These are phyloP conservation scores for Leptodactylus fuscus DNA, from an alignment of 2,113 vertebrate genomes.

Conservation along the genomic window DNA sequence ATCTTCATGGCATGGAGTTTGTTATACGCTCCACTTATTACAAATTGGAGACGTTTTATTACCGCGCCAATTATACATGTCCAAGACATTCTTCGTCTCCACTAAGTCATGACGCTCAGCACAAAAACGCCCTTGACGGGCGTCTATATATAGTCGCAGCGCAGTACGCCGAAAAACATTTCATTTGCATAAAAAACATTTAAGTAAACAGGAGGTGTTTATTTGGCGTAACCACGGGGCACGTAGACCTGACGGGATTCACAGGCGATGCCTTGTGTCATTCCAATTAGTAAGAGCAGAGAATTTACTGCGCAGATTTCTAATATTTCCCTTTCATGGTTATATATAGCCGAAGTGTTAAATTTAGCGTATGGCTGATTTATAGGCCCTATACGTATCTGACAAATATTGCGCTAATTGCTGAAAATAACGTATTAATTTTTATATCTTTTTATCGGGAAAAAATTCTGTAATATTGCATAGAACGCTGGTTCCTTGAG, in stretches of 20 bases:
- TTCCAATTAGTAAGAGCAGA: background rate
- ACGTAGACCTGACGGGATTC: constrained; percentile 16
- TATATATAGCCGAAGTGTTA: constrained; percentile 11
- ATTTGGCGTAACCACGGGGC: constrained; percentile 28
- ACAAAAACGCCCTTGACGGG: background rate
- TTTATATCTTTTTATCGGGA: too few species aligned
- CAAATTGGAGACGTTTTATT: constrained; percentile 15
- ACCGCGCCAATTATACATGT: background rate
- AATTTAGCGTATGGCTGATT: background rate
- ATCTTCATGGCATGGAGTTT: background rate
- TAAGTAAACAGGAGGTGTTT: constrained; percentile 46
- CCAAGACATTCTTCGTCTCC: background rate
- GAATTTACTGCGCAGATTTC: constrained; percentile 14
- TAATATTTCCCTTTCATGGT: constrained; percentile 2
- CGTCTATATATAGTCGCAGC: constrained; percentile 33
- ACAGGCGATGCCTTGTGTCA: constrained; percentile 34
- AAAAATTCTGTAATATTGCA: background rate
- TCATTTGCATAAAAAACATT: constrained; percentile 55
- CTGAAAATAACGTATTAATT: too few species aligned
- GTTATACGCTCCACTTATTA: background rate
- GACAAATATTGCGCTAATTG: background rate
- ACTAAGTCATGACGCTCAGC: background rate
- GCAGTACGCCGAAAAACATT: constrained; percentile 29
- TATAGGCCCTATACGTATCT: background rate
- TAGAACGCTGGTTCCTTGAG: background rate